Evolutionary conservation across 2,797 vertebrate genomes (phyloP).

Genomic region (Muraenolepis orangiensis): DNA sequence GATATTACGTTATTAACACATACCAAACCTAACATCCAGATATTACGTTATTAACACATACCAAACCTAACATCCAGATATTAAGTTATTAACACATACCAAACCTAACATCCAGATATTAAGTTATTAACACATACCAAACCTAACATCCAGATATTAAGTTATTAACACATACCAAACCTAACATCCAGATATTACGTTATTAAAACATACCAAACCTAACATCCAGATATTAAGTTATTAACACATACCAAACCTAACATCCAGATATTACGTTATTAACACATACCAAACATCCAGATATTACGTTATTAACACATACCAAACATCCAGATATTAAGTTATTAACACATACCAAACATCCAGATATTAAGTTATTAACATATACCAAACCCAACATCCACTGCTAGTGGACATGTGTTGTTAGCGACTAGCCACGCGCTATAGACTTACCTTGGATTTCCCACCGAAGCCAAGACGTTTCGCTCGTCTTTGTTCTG

Average conservation of each 20-base stretch:
- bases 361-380: neutral
- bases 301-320: too few species aligned
- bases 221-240: neutral
- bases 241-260: neutral
- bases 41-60: neutral
- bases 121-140: too few species aligned
- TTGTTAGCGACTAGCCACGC: neutral
- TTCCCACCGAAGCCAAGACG: constrained; percentile 66
- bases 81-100: neutral
- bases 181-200: neutral
- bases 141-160: neutral
- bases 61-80: neutral
- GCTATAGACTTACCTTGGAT: constrained; percentile 62
- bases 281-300: too few species aligned
- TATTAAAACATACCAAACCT: too few species aligned
- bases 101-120: neutral
- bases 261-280: neutral
- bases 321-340: neutral
- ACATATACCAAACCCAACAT: neutral
- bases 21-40: neutral
- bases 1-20: neutral
- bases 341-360: too few species aligned
- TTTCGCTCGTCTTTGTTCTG: constrained; percentile 77
- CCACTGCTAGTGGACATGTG: neutral
- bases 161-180: too few species aligned